phyloP scores from a whole-genome alignment of 2,888 invertebrate genomes.

The Drosophila pegasa region DNA sequence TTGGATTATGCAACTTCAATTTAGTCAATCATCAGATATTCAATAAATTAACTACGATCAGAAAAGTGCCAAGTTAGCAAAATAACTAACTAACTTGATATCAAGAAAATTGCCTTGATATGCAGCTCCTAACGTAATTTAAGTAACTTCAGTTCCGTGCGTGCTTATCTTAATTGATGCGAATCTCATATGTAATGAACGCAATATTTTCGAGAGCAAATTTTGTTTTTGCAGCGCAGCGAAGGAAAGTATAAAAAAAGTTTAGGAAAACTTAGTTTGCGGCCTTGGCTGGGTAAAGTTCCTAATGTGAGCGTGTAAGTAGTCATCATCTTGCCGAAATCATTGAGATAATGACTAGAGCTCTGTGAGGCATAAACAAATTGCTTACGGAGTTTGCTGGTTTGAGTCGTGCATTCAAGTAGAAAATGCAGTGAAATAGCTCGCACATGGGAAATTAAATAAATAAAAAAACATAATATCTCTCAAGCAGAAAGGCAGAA shows the following conservation, averaged over 20 bases:
- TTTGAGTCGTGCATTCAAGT: neutral
- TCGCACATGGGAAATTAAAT: neutral
- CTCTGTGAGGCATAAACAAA: neutral
- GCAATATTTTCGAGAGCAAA: too few relatives aligned
- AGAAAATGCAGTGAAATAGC: neutral
- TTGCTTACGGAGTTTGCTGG: neutral
- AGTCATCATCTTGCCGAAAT: neutral
- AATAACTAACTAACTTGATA: too few relatives aligned
- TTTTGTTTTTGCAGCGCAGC: neutral
- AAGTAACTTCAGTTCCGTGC: neutral
- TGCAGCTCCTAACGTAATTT: neutral
- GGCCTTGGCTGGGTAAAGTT: neutral
- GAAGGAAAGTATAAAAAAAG: neutral
- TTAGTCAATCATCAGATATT: too few relatives aligned
- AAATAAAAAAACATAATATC: too few relatives aligned
- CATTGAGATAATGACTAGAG: neutral
- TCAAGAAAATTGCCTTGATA: neutral
- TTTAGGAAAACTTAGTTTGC: neutral
- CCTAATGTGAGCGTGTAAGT: neutral
- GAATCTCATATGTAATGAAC: neutral
- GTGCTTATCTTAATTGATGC: neutral
- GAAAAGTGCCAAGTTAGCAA: too few relatives aligned
- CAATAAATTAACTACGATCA: too few relatives aligned
- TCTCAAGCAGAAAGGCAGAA: neutral
- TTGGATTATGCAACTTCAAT: too few relatives aligned